phyloP scores from a whole-genome alignment of 2,797 vertebrate genomes.

The Linurgus olivaceus region DNA sequence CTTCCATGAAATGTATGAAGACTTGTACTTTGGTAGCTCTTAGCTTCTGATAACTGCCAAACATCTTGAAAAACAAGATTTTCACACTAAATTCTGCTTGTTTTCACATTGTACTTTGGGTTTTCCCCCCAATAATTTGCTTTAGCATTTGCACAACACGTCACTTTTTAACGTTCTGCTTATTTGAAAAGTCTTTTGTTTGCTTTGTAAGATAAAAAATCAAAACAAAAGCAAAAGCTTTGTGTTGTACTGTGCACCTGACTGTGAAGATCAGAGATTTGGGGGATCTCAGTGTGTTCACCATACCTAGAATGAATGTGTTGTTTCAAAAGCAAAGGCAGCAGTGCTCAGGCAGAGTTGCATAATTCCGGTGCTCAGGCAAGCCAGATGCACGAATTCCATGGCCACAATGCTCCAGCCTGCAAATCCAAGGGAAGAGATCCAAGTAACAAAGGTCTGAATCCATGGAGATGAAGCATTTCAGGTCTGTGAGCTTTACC shows the following conservation, averaged over 20 bases:
- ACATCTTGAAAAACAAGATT: not conserved
- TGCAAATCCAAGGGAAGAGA: not conserved
- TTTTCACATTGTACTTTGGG: not conserved
- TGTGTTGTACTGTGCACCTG: not conserved
- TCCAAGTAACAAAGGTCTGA: not conserved
- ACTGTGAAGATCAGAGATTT: not conserved
- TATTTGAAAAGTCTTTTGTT: not conserved
- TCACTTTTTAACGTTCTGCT: not conserved
- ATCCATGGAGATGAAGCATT: not conserved
- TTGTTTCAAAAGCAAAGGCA: not conserved
- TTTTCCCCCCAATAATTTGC: not conserved
- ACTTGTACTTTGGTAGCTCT: constrained; percentile 9
- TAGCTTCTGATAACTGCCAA: not conserved
- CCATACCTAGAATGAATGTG: not conserved
- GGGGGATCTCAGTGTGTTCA: not conserved
- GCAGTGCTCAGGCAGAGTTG: not conserved
- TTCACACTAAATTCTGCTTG: not conserved
- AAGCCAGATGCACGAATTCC: not conserved
- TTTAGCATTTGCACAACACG: not conserved
- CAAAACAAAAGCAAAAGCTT: not conserved
- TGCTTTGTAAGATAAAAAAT: not conserved
- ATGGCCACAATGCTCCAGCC: not conserved
- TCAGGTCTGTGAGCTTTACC: constrained; percentile 9
- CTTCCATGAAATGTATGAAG: constrained; percentile 21
- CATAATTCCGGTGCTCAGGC: not conserved